Evolutionary conservation across 2,797 vertebrate species (phyloP), one percentile per base, ranked within the genome.

Genomic region (Thunnus albacares): DNA sequence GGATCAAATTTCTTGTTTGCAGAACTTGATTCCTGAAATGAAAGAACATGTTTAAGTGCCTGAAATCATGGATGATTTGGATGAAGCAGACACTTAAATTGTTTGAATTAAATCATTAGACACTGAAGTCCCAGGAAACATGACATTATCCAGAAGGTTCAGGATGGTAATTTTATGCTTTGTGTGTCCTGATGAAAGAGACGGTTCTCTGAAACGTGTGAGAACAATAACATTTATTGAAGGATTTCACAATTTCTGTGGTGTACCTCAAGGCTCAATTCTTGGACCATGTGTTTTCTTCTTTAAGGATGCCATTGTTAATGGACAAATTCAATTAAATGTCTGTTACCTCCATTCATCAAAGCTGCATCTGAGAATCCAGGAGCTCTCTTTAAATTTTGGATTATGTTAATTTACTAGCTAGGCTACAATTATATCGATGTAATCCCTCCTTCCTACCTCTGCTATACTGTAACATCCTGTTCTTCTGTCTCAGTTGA

Each of bases 1-100:
- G 80, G 28, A 2, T 88, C 66, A 65, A 90, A 94, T 55, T 91
- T 92, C 75, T 80, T 85, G 81, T 94, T 93, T 33, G 43, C 17
- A 51, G 26, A 85, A 43, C 3, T 12, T 3, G 90, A 89, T 71
- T 91, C 91, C 93, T 95, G 82, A 49, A 81, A 91, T 11, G 11
- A 60, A 68, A 75, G 5, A 75, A 75, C 41, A 17, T 26, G 4
- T 77, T 45, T 17, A 43, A 24, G 13, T 52, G 8, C 4, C 24
- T 33, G 17, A 38, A 30, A 51, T 68, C 11, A 53, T 30, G 5
- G 3, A 49, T 18, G 1, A 41, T 51, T 56, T 68, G 9, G 1
- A 52, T 52, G 6, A 62, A 52, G 41, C 4, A 24, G 10, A 30
- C 33, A 3, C 5, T 38, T 26, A 24, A 22, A 33, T 49, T 41